Base-by-base conservation (phyloP, 2,113 vertebrate species). In the Lates calcarifer region DNA sequence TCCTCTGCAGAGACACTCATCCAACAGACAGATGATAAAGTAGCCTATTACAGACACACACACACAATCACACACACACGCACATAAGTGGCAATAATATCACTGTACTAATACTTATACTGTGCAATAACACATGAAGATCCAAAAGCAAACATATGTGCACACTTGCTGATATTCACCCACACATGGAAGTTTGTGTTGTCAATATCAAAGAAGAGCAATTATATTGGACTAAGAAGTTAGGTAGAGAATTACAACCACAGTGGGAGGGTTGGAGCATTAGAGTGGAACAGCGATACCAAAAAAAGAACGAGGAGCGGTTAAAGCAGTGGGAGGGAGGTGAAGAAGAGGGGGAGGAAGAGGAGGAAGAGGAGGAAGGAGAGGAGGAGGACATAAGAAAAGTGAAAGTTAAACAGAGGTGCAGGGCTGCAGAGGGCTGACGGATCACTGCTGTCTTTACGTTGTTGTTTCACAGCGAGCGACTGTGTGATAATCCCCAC, bases 261-360 rank as follows among this genome's bases (percentile, higher is more conserved):
- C 18, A 49, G 41, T 12, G 35, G 22, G 51, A n/a, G 49, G 63
- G 75, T 20, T 26, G 73, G 74, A 87, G 65, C 66, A 69, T 82
- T 45, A 63, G 41, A 71, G 45, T 76, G 55, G 51, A 13, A 18
- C 17, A 37, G 69, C 6, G 55, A 75, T 57, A 74, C 43, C 77
- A 47, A 79, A 89, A 79, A 85, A 90, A 88, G 84, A 91, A 80
- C 17, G n/a, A 57, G 60, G 74, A 88, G 82, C 45, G 31, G 87
- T 83, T 63, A 87, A 84, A 85, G 67, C 68, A 86, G 90, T 88
- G 78, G 83, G 91, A 88, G 77, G 82, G 69, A 91, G 88, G 88
- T 84, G 89, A 92, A 82, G 74, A 87, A 68, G 84, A 90, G 57
- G 89, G 62, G 72, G 87, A 87, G 14, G 83, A 77, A 1, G 76